phyloP scores from a whole-genome alignment of 2,113 vertebrate genomes.

The Xenopus laevis region DNA sequence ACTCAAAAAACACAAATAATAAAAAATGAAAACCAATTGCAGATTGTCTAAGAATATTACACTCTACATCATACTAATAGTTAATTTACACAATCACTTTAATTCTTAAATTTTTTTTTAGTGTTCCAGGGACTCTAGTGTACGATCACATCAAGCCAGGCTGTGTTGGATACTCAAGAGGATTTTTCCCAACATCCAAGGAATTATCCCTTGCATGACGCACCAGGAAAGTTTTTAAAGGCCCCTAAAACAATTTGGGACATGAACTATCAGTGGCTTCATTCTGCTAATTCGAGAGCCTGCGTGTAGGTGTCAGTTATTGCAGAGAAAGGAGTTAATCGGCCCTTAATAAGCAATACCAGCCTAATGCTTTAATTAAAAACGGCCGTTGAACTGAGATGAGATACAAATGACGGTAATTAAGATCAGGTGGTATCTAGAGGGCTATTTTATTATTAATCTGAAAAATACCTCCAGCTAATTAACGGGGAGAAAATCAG shows the following conservation, averaged over 20 bases:
- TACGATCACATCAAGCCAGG: no score
- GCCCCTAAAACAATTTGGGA: background rate
- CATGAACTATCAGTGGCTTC: background rate
- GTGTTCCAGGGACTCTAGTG: no score
- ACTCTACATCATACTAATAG: no score
- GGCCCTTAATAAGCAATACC: conserved; percentile 52
- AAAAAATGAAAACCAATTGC: no score
- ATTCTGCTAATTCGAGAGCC: background rate
- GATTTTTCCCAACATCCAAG: no score
- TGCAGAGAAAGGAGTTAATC: conserved; percentile 25
- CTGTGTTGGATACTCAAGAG: no score
- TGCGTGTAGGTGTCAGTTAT: conserved; percentile 3
- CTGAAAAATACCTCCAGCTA: conserved; percentile 65
- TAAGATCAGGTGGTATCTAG: conserved; percentile 69
- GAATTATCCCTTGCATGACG: no score
- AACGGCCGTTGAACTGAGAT: conserved; percentile 63
- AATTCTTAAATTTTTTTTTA: no score
- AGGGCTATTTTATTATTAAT: conserved; percentile 70
- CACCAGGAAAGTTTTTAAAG: no score
- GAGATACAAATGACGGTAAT: conserved; percentile 69
- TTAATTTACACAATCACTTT: no score
- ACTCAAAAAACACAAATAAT: no score
- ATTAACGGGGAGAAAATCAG: conserved; percentile 65
- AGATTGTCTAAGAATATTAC: no score
- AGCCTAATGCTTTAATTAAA: conserved; percentile 68